Base-by-base conservation (phyloP, 1,140 invertebrate genomes). In the Spodoptera litura region DNA sequence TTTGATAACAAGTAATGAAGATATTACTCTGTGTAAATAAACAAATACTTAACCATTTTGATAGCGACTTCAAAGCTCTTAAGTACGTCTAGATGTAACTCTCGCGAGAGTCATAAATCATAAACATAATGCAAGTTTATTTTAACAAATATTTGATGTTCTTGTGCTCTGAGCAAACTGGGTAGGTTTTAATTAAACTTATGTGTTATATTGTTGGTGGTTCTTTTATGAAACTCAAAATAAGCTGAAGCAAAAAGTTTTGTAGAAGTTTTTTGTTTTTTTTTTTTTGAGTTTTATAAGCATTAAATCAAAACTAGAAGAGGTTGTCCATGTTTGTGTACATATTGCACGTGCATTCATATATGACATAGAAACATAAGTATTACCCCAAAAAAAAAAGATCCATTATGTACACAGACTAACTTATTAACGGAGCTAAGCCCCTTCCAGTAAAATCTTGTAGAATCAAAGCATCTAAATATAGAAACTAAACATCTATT, bases 1-100 rank as follows among this genome's bases (percentile, higher is more conserved):
- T 73, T 56, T 73, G 71, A 73, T 59, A 73, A 73, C n/a, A 20
- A 58, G 35, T 61, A 73, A 59, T 58, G 56, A 59, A 49, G 53
- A 58, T 27, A 38, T 31, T 73, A 31, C 5, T 56, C 31, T 71
- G 27, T 53, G 27, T 53, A 31, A 35, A 27, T 27, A 56, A 31
- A 70, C 51, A 52, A 31, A 64, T 49, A 52, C 52, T 38, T 15
- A 56, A 71, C 27, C 31, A 71, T 38, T 56, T 71, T 51, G 52
- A 56, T 71, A 71, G 31, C n/a, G 68, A 71, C 52, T 71, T 56
- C 51, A 38, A 71, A 71, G 68, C 68, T 71, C 66, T 71, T 71
- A 71, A 56, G 68, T 56, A 56, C 68, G 68, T 71, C 52, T 56
- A 71, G 27, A 71, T 56, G 52, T 56, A 68, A n/a, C 27, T 55